Base-by-base conservation (phyloP, 2,888 invertebrate species). In the Cryptocephalus moraei region DNA sequence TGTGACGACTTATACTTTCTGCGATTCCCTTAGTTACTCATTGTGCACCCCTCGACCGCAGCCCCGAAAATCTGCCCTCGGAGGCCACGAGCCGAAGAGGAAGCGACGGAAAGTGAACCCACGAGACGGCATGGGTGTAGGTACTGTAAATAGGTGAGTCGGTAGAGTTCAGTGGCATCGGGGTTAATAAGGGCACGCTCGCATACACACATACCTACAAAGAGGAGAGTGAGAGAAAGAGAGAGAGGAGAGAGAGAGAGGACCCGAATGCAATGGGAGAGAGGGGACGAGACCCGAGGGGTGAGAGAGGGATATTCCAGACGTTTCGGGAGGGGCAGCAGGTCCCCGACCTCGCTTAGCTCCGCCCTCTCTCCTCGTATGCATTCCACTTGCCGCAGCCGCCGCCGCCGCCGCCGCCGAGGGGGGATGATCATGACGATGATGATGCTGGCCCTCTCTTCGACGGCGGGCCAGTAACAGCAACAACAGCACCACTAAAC, bases 301-400 rank as follows among this genome's bases (percentile, higher is more conserved):
- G 40, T n/a, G 40, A 13, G 40, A n/a, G 10, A 13, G 40, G 12
- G 11, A 13, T 10, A 10, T n/a, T 10, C 12, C 40, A 40, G 40
- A 40, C 40, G 14, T 3, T 40, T 40, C 40, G 40, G 40, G 40
- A 40, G 40, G 40, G 40, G 46, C 49, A 55, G 68, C 67, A 75
- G 75, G 75, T 76, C 75, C 75, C 68, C 68, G 68, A 74, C 74
- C 75, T 73, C 73, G 73, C 71, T 68, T 64, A 57, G 65, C 70
- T 67, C 70, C 71, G 73, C 68, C 62, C 63, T 12, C 12, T 10
- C 58, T 59, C 60, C 56, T 70, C 73, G 71, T 75, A 13, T 47
- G 51, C 61, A 61, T 62, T 60, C 60, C 60, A 50, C 56, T 53
- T 61, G 59, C 61, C n/a, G 36, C n/a, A n/a, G n/a, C n/a, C n/a